Evolutionary conservation across 2,113 vertebrate species (phyloP), one percentile per base, ranked within the genome.

Genomic region (Oxyruncus cristatus): DNA sequence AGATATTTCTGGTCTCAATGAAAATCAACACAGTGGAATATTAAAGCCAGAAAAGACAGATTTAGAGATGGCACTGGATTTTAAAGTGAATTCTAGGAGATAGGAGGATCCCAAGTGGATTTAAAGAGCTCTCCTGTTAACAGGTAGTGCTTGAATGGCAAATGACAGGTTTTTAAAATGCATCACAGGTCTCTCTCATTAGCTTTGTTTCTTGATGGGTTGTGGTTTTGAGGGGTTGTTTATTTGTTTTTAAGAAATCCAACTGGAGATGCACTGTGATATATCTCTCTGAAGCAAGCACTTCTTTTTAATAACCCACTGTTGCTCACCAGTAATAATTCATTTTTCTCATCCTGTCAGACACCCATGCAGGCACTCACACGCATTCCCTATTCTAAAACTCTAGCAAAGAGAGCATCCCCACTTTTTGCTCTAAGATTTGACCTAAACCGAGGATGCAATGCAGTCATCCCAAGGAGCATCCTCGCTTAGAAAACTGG

Each of bases 221-320:
- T 65, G n/a, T 55, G 37, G 1, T 11, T 83, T 72, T 17, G 3
- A 8, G n/a, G 37, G 11, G 12, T 26, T 61, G 24, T 14, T 50
- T 67, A 21, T 8, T 56, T 42, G 44, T 80, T 83, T 33, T 8
- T 68, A 72, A 70, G 49, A 66, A 78, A 53, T 21, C 11, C 21
- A 52, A 16, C 14, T 70, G 37, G 39, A 91, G 87, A 61, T 1
- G 3, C 12, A 33, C 7, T 44, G 32, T 49, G 49, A 59, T 55
- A 15, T 12, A 8, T 30, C 7, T 67, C 55, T 65, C 52, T 73
- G 30, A 87, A 75, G 13, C 4, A 75, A 85, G 44, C 5, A 30
- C n/a, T 85, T 58, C 19, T 56, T 84, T 88, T 88, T 85, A 92
- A 84, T 80, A 97, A 91, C n/a, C 39, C 37, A 85, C 77, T n/a